phyloP scores from a whole-genome alignment of 2,888 invertebrate genomes.

The Leptothorax acervorum region DNA sequence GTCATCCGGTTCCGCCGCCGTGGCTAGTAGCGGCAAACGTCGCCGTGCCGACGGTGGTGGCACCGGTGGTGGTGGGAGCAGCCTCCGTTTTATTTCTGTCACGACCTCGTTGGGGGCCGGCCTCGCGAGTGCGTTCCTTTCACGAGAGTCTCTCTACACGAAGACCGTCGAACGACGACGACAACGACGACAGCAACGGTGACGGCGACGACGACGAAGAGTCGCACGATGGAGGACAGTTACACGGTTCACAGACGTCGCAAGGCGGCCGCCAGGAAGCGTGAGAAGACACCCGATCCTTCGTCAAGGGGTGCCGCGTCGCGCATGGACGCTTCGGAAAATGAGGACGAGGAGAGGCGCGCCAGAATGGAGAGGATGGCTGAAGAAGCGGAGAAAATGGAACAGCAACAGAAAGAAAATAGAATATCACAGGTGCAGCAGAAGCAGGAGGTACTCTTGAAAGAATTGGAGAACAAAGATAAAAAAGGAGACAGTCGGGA shows the following conservation, averaged over 20 bases:
- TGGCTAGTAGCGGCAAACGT: conserved; percentile 55
- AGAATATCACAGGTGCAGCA: conserved; percentile 76
- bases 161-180: background rate
- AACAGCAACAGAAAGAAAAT: conserved; percentile 74
- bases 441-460: conserved; percentile 65
- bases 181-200: background rate
- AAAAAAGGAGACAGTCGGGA: conserved; percentile 6
- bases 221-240: conserved; percentile 82
- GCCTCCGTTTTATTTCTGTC: conserved; percentile 83
- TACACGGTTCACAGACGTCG: conserved; percentile 83
- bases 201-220: background rate
- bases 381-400: conserved; percentile 81
- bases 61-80: conserved; percentile 77
- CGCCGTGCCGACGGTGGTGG: conserved; percentile 43
- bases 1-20: conserved; percentile 57
- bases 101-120: conserved; percentile 59
- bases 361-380: conserved; percentile 82
- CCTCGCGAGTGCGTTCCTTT: conserved; percentile 22
- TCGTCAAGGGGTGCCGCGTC: conserved; percentile 64
- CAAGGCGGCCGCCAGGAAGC: conserved; percentile 80
- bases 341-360: conserved; percentile 78
- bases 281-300: conserved; percentile 82
- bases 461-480: conserved; percentile 1
- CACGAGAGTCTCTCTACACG: conserved; percentile 10
- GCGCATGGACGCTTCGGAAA: conserved; percentile 73